Percentiles rank a stretch among this genome's conserved stretches.
phyloP scores from a whole-genome alignment of 2,888 invertebrate species.

The Chaetoderma sp. region DNA sequence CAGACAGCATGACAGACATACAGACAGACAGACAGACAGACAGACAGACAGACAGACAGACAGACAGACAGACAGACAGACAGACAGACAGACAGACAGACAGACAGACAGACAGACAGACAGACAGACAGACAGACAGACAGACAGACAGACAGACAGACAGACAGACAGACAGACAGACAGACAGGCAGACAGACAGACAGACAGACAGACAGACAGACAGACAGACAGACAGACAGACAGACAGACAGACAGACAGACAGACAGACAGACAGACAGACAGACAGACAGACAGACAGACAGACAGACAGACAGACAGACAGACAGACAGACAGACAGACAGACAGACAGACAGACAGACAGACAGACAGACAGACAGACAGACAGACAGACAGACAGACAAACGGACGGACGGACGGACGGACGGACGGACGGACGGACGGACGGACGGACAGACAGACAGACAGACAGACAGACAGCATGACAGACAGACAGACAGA shows the following conservation, averaged over 20 bases:
- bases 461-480: no score
- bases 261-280: conserved; percentile 10
- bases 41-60: conserved; percentile 1
- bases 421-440: not conserved
- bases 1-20: no score
- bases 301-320: conserved; percentile 11
- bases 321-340: conserved; percentile 10
- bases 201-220: conserved; percentile 6
- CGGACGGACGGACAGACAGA: no score
- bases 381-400: conserved; percentile 5
- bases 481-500: no score
- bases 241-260: conserved; percentile 11
- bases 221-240: conserved; percentile 5
- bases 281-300: conserved; percentile 5
- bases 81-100: not conserved
- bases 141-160: not conserved
- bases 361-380: conserved; percentile 11
- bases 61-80: conserved; percentile 6
- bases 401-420: no score
- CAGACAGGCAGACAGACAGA: no score
- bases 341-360: conserved; percentile 5
- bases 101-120: conserved; percentile 3
- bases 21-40: no score
- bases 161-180: not conserved
- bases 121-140: conserved; percentile 11